phyloP scores from a whole-genome alignment of 2,888 invertebrate genomes.

The Catocala nupta region DNA sequence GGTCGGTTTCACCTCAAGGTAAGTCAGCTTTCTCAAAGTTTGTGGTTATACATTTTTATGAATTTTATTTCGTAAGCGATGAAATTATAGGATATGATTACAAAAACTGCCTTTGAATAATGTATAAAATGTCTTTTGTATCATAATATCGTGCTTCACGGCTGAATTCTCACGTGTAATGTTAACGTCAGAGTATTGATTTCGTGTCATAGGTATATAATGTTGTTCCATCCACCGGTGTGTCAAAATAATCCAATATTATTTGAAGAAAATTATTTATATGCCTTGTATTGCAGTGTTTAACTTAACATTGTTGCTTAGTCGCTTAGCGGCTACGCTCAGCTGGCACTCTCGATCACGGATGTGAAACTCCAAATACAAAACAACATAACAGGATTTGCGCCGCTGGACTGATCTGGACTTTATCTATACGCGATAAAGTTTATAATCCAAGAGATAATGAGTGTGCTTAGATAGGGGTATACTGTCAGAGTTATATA shows the following conservation, averaged over 20 bases:
- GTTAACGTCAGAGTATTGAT: slow-evolving; percentile 26
- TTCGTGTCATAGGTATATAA: slow-evolving; percentile 11
- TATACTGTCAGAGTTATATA: not conserved
- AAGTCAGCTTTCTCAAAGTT: slow-evolving; percentile 18
- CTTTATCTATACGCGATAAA: slow-evolving; percentile 13
- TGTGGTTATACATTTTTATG: not conserved
- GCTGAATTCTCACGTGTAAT: slow-evolving; percentile 16
- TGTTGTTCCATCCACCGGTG: slow-evolving; percentile 19
- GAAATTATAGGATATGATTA: slow-evolving; percentile 15
- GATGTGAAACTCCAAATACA: not conserved
- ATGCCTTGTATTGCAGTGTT: not conserved
- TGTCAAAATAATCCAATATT: not conserved
- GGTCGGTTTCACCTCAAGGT: slow-evolving; percentile 24
- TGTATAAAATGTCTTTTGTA: slow-evolving; percentile 4
- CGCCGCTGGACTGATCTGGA: slow-evolving; percentile 15
- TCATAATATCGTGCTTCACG: slow-evolving; percentile 9
- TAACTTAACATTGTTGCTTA: not conserved
- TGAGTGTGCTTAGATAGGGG: too few relatives aligned
- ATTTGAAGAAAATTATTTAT: not conserved
- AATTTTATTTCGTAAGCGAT: not conserved
- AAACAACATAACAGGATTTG: slow-evolving; percentile 4
- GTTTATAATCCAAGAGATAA: slow-evolving; percentile 7
- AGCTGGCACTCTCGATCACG: slow-evolving; percentile 7
- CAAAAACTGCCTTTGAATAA: slow-evolving; percentile 6
- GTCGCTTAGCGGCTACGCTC: slow-evolving; percentile 2